phyloP scores from a whole-genome alignment of 1,140 invertebrate genomes.

The Drosophila auraria region DNA sequence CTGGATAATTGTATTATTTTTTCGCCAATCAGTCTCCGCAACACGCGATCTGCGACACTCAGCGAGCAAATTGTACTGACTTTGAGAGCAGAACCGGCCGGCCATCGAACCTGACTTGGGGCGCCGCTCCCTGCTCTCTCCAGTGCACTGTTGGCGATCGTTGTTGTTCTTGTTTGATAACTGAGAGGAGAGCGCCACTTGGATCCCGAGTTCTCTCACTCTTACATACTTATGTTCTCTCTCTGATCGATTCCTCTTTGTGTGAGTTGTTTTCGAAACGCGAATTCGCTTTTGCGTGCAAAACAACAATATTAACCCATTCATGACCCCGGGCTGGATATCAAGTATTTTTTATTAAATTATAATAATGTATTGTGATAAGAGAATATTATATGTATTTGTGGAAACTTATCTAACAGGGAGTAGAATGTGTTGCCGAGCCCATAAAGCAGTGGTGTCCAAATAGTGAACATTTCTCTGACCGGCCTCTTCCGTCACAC shows the following conservation, averaged over 20 bases:
- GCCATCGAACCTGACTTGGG: conserved; percentile 53
- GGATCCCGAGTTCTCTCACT: background rate
- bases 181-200: conserved; percentile 15
- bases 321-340: background rate
- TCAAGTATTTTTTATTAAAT: background rate
- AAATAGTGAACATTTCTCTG: too few relatives aligned
- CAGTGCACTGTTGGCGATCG: conserved; percentile 16
- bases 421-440: too few relatives aligned
- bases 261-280: conserved; percentile 35
- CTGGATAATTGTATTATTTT: conserved; percentile 5
- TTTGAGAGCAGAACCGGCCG: conserved; percentile 21
- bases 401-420: too few relatives aligned
- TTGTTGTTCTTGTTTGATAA: conserved; percentile 18
- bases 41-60: conserved; percentile 40
- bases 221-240: background rate
- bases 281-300: conserved; percentile 6
- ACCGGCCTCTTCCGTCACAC: too few relatives aligned
- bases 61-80: conserved; percentile 59
- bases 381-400: too few relatives aligned
- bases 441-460: too few relatives aligned
- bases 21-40: conserved; percentile 8
- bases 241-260: conserved; percentile 3
- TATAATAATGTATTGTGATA: background rate
- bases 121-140: conserved; percentile 2
- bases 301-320: conserved; percentile 44